phyloP scores from a whole-genome alignment of 2,888 invertebrate genomes.

The Ophion costatus region DNA sequence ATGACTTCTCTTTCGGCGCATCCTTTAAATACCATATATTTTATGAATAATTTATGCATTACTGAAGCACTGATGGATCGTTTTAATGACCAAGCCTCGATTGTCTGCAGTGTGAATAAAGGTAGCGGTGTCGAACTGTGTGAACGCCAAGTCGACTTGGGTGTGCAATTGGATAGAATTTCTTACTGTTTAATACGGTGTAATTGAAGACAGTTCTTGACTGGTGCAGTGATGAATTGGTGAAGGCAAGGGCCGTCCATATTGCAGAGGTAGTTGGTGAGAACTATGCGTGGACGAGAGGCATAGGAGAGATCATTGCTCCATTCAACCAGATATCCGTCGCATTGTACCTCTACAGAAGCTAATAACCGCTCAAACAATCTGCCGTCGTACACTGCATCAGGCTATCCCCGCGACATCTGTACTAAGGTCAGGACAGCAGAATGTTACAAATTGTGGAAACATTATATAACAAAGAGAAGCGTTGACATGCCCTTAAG shows the following conservation, averaged over 20 bases:
- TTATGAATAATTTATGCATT: no score
- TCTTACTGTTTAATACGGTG: slow-evolving; percentile 81
- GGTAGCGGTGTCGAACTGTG: no score
- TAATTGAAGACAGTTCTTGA: slow-evolving; percentile 79
- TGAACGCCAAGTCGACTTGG: no score
- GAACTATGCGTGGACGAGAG: slow-evolving; percentile 53
- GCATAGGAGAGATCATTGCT: slow-evolving; percentile 61
- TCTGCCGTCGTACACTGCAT: slow-evolving; percentile 33
- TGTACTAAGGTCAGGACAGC: slow-evolving; percentile 5
- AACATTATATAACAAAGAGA: no score
- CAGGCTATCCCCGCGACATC: slow-evolving; percentile 46
- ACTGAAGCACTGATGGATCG: no score
- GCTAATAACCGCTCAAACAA: slow-evolving; percentile 56
- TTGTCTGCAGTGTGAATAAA: no score
- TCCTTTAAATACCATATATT: no score
- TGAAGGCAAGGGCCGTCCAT: slow-evolving; percentile 80
- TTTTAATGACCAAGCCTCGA: no score
- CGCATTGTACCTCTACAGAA: slow-evolving; percentile 60
- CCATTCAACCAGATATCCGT: slow-evolving; percentile 52
- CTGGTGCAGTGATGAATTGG: slow-evolving; percentile 77
- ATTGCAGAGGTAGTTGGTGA: slow-evolving; percentile 56
- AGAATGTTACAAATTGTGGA: slow-evolving; percentile 1
- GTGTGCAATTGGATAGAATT: slow-evolving; percentile 43
- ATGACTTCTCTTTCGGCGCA: no score
- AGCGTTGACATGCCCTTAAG: no score